A percentile compares a stretch with the other conserved stretches of the same genome.
phyloP scores from a whole-genome alignment of 2,888 invertebrate species.

The Erebia ligea region DNA sequence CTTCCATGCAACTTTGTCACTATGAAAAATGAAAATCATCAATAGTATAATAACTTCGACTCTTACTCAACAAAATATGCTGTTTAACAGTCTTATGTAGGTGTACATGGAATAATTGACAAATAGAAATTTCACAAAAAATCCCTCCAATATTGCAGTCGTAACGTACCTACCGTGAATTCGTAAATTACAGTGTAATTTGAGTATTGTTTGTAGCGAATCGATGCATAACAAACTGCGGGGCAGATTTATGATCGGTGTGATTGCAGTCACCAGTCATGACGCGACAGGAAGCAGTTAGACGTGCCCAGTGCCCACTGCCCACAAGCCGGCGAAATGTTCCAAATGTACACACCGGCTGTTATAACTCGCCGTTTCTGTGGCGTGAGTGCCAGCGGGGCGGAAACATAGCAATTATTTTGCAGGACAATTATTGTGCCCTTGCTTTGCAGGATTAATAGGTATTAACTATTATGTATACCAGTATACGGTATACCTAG shows the following conservation, averaged over 20 bases:
- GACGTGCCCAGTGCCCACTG: conserved; percentile 24
- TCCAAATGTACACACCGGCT: conserved; percentile 31
- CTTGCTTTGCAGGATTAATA: no score
- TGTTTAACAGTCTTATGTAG: no score
- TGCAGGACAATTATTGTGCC: no score
- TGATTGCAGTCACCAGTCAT: conserved; percentile 19
- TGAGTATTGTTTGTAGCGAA: conserved; percentile 9
- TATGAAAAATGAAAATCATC: no score
- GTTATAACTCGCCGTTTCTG: conserved; percentile 20
- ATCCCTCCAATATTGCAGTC: background rate
- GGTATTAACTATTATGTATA: no score
- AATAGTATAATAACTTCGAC: no score
- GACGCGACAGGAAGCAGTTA: conserved; percentile 33
- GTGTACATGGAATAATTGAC: background rate
- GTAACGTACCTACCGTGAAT: background rate
- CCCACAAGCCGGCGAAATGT: conserved; percentile 37
- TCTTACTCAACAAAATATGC: no score
- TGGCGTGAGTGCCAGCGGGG: conserved; percentile 28
- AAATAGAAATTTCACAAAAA: background rate
- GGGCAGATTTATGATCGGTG: conserved; percentile 30
- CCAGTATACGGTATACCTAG: no score
- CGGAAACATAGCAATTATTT: background rate
- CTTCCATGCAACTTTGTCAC: no score
- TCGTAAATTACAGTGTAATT: conserved; percentile 26
- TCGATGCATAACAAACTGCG: conserved; percentile 2